phyloP scores from a whole-genome alignment of 2,888 invertebrate genomes.

The Odontocolon sp. region DNA sequence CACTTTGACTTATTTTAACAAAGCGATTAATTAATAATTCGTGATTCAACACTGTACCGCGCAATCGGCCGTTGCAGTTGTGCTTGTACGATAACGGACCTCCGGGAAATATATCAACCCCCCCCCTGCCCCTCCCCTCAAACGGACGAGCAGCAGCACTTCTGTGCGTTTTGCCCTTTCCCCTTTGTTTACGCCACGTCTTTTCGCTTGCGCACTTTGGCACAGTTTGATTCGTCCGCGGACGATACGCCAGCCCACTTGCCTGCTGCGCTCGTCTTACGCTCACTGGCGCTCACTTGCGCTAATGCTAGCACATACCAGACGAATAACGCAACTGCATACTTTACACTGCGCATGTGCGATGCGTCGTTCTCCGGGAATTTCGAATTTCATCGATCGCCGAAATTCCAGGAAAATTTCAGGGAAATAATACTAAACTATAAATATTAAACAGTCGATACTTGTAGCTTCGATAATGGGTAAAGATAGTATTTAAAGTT shows the following conservation, averaged over 20 bases:
- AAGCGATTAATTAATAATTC: no score
- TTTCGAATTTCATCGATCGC: slow-evolving; percentile 28
- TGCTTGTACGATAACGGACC: slow-evolving; percentile 21
- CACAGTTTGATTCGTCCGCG: slow-evolving; percentile 1
- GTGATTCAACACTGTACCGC: slow-evolving; percentile 12
- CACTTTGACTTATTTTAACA: no score
- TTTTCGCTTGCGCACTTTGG: slow-evolving; percentile 33
- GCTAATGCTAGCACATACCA: slow-evolving; percentile 24
- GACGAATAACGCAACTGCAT: no score
- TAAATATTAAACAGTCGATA: no score
- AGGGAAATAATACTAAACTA: no score
- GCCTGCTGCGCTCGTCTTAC: slow-evolving; percentile 34
- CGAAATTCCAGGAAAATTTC: no score
- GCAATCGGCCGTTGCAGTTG: slow-evolving; percentile 31
- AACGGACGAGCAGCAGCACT: not conserved
- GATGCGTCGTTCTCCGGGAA: slow-evolving; percentile 19
- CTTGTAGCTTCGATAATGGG: no score
- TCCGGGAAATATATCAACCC: no score
- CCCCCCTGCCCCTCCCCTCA: no score
- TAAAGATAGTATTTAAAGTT: no score
- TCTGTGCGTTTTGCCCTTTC: slow-evolving; percentile 3
- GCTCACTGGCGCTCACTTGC: no score
- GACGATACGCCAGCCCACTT: no score
- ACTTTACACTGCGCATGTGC: not conserved
- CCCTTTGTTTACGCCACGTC: slow-evolving; percentile 47